Conservation (phyloP, 2,888 invertebrate genomes). For the Idaea dimidiata region DNA sequence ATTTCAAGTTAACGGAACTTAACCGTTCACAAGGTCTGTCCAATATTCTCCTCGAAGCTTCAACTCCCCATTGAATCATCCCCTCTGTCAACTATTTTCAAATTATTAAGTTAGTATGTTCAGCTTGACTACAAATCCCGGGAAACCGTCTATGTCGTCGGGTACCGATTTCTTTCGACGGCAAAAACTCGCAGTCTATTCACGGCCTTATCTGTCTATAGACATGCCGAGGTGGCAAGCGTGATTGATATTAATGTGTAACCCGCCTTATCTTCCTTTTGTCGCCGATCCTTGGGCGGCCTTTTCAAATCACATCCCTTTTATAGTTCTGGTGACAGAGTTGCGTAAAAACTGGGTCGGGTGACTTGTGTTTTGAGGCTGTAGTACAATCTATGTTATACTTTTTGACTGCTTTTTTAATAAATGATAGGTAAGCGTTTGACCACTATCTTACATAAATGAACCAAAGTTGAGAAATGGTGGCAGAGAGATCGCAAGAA, state of each 20-base stretch:
- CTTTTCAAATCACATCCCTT: constrained; percentile 48
- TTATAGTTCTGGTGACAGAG: constrained; percentile 37
- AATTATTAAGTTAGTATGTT: constrained; percentile 11
- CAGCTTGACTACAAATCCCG: not conserved
- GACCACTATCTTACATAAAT: no score
- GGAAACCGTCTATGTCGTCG: not conserved
- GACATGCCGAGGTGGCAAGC: constrained; percentile 44
- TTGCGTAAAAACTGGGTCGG: constrained; percentile 40
- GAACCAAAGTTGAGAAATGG: no score
- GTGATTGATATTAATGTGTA: constrained; percentile 74
- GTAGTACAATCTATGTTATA: not conserved
- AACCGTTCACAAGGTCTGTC: not conserved
- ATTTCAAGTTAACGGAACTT: not conserved
- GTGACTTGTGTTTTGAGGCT: not conserved
- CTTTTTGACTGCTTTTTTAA: not conserved
- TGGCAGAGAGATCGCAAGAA: no score
- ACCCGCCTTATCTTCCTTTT: constrained; percentile 59
- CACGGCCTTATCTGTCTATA: constrained; percentile 61
- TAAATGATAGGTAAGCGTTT: no score
- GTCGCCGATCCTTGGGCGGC: constrained; percentile 35
- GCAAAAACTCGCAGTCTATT: constrained; percentile 50
- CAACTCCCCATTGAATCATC: not conserved
- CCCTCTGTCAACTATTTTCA: not conserved
- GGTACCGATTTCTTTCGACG: constrained; percentile 22
- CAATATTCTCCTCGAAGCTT: not conserved